phyloP scores from a whole-genome alignment of 2,113 vertebrate species.

The Perognathus longimembris region DNA sequence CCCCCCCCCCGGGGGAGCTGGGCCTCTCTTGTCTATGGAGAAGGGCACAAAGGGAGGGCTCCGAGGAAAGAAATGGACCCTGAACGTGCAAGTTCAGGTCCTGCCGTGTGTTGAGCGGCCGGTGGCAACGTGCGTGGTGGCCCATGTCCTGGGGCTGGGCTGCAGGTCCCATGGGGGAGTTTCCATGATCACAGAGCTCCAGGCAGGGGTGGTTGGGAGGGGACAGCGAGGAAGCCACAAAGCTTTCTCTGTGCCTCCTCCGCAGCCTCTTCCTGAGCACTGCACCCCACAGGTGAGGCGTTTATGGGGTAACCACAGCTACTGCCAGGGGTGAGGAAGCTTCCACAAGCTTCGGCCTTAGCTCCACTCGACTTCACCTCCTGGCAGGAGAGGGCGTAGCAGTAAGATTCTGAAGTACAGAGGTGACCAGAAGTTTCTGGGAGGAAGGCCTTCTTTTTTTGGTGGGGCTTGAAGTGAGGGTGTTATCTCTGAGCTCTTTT shows the following conservation, averaged over 20 bases:
- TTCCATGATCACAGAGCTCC: constrained; percentile 69
- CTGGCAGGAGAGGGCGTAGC: background rate
- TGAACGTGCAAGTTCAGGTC: background rate
- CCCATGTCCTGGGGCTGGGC: constrained; percentile 22
- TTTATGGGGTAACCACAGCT: constrained; percentile 11
- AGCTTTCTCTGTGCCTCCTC: constrained; percentile 63
- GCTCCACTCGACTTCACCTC: background rate
- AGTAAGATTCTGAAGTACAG: background rate
- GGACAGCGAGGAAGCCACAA: constrained; percentile 58
- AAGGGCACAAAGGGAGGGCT: background rate
- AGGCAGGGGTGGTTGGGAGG: background rate
- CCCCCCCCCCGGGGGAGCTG: background rate
- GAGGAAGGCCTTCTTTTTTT: background rate
- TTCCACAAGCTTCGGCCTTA: too few relatives aligned
- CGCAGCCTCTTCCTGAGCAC: constrained; percentile 15
- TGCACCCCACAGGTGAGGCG: constrained; percentile 4
- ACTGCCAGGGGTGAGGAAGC: background rate
- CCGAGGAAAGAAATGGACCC: background rate
- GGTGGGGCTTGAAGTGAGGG: too few relatives aligned
- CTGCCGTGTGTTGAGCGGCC: background rate
- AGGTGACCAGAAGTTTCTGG: background rate
- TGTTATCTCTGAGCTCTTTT: too few relatives aligned
- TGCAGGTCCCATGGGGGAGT: constrained; percentile 63
- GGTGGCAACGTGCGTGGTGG: background rate
- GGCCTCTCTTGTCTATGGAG: background rate